These are phyloP conservation scores for Bombyx mandarina DNA, from an alignment of 1,140 invertebrate genomes.

Conservation along the genomic window DNA sequence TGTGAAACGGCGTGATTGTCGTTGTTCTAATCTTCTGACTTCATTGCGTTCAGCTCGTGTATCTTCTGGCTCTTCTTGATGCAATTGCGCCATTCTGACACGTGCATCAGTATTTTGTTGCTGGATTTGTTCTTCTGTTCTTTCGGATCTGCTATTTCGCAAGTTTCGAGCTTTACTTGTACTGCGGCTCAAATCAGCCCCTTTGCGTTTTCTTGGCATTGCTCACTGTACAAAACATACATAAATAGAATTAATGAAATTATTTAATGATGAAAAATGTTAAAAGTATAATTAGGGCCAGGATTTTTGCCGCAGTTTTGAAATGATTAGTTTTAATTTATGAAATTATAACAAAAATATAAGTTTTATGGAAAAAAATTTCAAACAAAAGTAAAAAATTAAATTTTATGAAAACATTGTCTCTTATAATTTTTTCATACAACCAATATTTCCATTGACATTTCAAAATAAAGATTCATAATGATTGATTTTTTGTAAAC, in stretches of 20 bases:
- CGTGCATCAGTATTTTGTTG: too few relatives aligned
- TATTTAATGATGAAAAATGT: constrained; percentile 10
- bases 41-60: too few relatives aligned
- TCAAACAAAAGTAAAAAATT: constrained; percentile 9
- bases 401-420: constrained; percentile 7
- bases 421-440: constrained; percentile 9
- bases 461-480: constrained; percentile 9
- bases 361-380: constrained; percentile 11
- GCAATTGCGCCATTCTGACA: too few relatives aligned
- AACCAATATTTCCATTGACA: constrained; percentile 9
- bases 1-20: too few relatives aligned
- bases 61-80: too few relatives aligned
- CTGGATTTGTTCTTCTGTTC: too few relatives aligned
- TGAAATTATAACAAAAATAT: constrained; percentile 9
- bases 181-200: constrained; percentile 12
- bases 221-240: constrained; percentile 12
- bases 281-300: constrained; percentile 4
- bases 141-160: too few relatives aligned
- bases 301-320: constrained; percentile 8
- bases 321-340: constrained; percentile 8
- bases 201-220: constrained; percentile 12
- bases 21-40: too few relatives aligned
- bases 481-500: constrained; percentile 8
- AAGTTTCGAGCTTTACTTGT: too few relatives aligned
- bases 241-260: constrained; percentile 11